Evolutionary conservation across 2,888 invertebrate species (phyloP).

Genomic region (Nomada goodeniana): DNA sequence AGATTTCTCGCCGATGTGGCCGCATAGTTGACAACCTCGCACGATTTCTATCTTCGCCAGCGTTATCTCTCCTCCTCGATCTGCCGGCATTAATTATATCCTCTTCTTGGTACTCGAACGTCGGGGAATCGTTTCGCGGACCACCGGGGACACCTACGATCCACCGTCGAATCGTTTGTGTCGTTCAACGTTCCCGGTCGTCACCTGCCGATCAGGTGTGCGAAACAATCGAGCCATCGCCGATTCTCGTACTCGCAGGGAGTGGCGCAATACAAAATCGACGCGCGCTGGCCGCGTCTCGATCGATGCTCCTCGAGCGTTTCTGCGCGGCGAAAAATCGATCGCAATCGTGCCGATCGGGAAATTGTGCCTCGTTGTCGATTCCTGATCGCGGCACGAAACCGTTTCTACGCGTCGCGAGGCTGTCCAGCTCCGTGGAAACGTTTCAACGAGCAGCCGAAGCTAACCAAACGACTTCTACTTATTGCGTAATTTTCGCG

Average conservation of each 20-base stretch:
- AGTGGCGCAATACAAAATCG: constrained; percentile 5
- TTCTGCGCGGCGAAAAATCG: neutral
- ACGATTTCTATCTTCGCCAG: constrained; percentile 35
- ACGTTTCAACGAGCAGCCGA: constrained; percentile 69
- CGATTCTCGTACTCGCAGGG: neutral
- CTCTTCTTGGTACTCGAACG: neutral
- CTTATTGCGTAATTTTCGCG: constrained; percentile 82
- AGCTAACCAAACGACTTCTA: constrained; percentile 81
- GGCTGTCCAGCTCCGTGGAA: constrained; percentile 63
- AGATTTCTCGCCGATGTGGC: neutral
- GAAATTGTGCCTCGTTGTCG: neutral
- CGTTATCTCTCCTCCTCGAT: constrained; percentile 13
- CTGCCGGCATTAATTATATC: constrained; percentile 11
- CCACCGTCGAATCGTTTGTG: neutral
- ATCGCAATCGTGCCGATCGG: neutral
- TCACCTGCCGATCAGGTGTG: too few relatives aligned
- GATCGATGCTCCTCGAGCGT: neutral
- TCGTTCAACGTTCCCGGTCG: too few relatives aligned
- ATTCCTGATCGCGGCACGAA: constrained; percentile 19
- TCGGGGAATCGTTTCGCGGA: neutral
- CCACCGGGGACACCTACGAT: neutral
- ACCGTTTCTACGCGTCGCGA: constrained; percentile 49
- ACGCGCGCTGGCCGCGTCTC: too few relatives aligned
- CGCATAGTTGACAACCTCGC: neutral
- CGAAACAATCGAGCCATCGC: too few relatives aligned